A percentile compares a stretch with the other conserved stretches of the same genome.
Conservation (phyloP, 2,888 invertebrate species). For the Callinectes sapidus region DNA sequence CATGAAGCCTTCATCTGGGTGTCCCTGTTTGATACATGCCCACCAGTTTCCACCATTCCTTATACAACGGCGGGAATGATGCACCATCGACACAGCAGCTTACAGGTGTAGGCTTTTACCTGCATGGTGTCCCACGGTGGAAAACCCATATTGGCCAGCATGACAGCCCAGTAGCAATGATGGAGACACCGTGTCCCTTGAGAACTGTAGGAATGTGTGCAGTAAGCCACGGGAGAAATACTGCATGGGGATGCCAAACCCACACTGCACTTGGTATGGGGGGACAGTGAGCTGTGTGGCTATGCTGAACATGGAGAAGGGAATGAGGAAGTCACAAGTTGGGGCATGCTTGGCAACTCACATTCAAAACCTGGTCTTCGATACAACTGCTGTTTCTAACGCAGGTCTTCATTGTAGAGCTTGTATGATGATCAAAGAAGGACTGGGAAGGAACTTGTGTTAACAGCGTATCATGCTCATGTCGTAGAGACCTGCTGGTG, state of each 20-base stretch:
- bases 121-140: too few relatives aligned
- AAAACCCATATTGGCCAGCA: too few relatives aligned
- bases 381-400: constrained; percentile 47
- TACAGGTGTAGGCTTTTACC: too few relatives aligned
- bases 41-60: too few relatives aligned
- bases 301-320: neutral
- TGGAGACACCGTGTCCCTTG: too few relatives aligned
- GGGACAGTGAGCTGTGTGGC: neutral
- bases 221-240: too few relatives aligned
- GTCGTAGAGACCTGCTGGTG: neutral
- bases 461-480: neutral
- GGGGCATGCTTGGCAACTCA: neutral
- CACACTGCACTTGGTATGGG: neutral
- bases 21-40: too few relatives aligned
- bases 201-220: too few relatives aligned
- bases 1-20: too few relatives aligned
- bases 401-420: constrained; percentile 22
- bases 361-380: constrained; percentile 41
- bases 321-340: neutral
- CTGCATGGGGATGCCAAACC: neutral
- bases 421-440: neutral
- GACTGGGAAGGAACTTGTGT: constrained; percentile 26
- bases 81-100: too few relatives aligned
- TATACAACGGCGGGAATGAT: too few relatives aligned
- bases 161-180: too few relatives aligned